Evolutionary conservation across 2,888 invertebrate genomes (phyloP), one percentile per base, ranked within the genome.

Genomic region (Plebejus argus): DNA sequence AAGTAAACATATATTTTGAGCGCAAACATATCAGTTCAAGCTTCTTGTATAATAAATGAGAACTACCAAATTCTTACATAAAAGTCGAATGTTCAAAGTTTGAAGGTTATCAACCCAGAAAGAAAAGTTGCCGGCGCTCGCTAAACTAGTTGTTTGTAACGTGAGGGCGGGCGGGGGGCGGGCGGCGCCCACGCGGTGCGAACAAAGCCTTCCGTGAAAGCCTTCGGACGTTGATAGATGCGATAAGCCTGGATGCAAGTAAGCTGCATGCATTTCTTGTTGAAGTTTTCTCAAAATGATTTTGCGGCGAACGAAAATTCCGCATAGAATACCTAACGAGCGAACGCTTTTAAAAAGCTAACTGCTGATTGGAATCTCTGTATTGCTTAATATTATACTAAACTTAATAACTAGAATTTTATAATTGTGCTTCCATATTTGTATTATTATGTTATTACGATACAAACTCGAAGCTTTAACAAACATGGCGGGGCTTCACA

Each of bases 171-270:
- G 77, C 79, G 81, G 81, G 78, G 81, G 81, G 84, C 81, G 80
- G 82, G 83, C 77, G 83, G 85, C 84, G 83, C 84, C 84, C 84
- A 82, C 82, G 80, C 87, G 86, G 87, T 86, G 87, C 88, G 91
- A 92, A 93, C 92, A 92, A 93, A 90, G 90, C 90, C 91, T 89
- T 90, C 92, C 90, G 87, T 91, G 91, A 91, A 91, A 91, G 92
- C 91, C 92, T 91, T 91, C 90, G 89, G 89, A 88, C 88, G 87
- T 90, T 91, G 91, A 91, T 91, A 90, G 91, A 93, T 93, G 92
- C 92, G 93, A 92, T 92, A 93, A 93, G 92, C 93, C 93, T 85
- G 90, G 92, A 92, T 93, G 92, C 93, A 93, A 92, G 92, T 89
- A 90, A 92, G 91, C 91, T 92, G 93, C 93, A 92, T 92, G 90